Evolutionary conservation across 1,140 invertebrate species (phyloP), one percentile per base, ranked within the genome.

Genomic region (Lutraria rhynchaena): DNA sequence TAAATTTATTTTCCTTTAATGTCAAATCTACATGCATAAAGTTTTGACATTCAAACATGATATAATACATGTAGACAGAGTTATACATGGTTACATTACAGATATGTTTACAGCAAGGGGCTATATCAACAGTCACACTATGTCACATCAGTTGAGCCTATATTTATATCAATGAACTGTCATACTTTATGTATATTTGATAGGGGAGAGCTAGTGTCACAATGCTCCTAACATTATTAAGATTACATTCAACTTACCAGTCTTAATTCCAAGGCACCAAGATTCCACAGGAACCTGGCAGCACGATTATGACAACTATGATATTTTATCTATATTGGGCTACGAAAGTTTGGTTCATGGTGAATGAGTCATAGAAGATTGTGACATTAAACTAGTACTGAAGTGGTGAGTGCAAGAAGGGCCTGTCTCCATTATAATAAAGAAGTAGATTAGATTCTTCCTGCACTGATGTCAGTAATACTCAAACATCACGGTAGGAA

Each of bases 201-300:
- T 67, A n/a, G 29, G n/a, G 37, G 63, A 49, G 44, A 41, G 41
- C 41, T 49, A 27, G 63, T 49, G 41, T 27, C 63, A 49, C 37
- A 49, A 67, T 49, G 29, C 44, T 67, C 31, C 63, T 31, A 27
- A 31, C 41, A 46, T 67, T 67, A 67, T 46, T 49, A 67, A 46
- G 63, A 67, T 67, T 67, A 49, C 1, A 31, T 46, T 67, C 15
- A 49, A 57, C 46, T 31, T 15, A 0, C 19, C 29, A 31, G 46
- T 44, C 9, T 65, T n/a, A 44, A 65, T 29, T 46, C 33, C 3
- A 65, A 15, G 41, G 17, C 35, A 9, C 44, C 2, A 24, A 55
- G 44, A 67, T 67, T 29, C 63, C 63, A 27, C 13, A 7, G 44
- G 63, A 19, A 41, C 3, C 1, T 0, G 44, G 63, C 9, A 51